Percentiles rank a stretch among this genome's conserved stretches.
phyloP scores from a whole-genome alignment of 1,140 invertebrate species.

The Bombus impatiens region DNA sequence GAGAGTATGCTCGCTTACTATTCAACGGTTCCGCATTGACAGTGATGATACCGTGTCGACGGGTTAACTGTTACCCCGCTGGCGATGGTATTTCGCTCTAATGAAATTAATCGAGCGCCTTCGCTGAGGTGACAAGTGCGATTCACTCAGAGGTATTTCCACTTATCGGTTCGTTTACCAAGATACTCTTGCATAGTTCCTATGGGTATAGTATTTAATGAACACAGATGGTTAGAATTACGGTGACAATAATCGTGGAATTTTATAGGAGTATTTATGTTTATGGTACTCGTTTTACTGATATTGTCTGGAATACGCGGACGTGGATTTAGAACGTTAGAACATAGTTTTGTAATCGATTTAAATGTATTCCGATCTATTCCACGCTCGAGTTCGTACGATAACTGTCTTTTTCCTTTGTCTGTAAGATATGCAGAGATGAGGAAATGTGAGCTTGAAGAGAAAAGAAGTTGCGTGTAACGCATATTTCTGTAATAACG shows the following conservation, averaged over 20 bases:
- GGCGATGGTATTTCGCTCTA: not conserved
- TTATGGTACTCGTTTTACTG: no score
- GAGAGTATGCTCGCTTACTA: slow-evolving; percentile 6
- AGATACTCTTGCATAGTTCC: not conserved
- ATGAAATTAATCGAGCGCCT: slow-evolving; percentile 26
- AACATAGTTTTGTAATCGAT: slow-evolving; percentile 4
- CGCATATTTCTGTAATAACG: no score
- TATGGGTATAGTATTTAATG: no score
- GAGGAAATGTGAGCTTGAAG: not conserved
- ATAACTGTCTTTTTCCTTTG: not conserved
- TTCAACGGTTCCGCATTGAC: slow-evolving; percentile 29
- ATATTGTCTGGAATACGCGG: not conserved
- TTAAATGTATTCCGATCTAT: slow-evolving; percentile 34
- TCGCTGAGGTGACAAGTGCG: not conserved
- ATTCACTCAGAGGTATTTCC: not conserved
- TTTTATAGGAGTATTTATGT: no score
- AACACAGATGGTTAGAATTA: no score
- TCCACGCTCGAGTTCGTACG: slow-evolving; percentile 12
- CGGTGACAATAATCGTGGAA: no score
- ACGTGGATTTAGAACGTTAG: not conserved
- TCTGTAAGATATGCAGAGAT: not conserved
- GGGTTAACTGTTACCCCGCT: slow-evolving; percentile 6
- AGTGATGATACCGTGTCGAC: slow-evolving; percentile 24
- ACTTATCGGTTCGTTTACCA: not conserved
- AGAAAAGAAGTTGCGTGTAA: no score